Evolutionary conservation across 2,113 vertebrate genomes (phyloP).

Genomic region (Mionectes macconnelli): DNA sequence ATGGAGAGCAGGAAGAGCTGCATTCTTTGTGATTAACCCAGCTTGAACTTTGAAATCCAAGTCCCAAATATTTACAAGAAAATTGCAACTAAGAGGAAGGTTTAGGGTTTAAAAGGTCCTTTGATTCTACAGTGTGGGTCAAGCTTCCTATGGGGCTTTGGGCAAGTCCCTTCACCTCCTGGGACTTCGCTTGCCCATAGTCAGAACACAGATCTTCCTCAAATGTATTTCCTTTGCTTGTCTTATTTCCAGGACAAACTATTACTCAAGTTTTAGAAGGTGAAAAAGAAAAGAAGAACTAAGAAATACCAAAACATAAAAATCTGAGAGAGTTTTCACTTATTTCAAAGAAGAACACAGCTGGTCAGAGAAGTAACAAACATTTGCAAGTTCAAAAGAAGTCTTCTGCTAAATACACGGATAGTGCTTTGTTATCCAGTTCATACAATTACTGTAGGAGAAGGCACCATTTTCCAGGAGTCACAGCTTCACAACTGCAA

Average conservation of each 20-base stretch:
- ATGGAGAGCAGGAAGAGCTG: conserved; percentile 15
- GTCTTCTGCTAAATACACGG: neutral
- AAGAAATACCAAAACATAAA: neutral
- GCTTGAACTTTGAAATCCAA: conserved; percentile 22
- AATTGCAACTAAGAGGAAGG: neutral
- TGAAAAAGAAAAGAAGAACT: neutral
- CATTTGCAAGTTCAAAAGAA: neutral
- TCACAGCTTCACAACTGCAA: neutral
- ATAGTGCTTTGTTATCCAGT: neutral
- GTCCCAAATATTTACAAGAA: conserved; percentile 48
- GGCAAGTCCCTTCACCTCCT: neutral
- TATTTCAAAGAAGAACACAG: neutral
- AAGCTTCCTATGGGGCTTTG: neutral
- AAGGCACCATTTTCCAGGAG: neutral
- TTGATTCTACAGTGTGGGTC: neutral
- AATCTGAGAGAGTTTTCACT: neutral
- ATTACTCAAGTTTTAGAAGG: neutral
- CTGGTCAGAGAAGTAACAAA: neutral
- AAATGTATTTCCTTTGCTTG: neutral
- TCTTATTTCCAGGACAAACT: neutral
- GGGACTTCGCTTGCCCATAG: neutral
- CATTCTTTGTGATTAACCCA: conserved; percentile 57
- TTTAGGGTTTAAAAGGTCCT: neutral
- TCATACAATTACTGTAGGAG: neutral
- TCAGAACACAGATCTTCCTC: neutral